Percentiles rank a stretch among this genome's conserved stretches.
Evolutionary conservation across 1,140 invertebrate species (phyloP).

Genomic region (Magallana ariakensis): DNA sequence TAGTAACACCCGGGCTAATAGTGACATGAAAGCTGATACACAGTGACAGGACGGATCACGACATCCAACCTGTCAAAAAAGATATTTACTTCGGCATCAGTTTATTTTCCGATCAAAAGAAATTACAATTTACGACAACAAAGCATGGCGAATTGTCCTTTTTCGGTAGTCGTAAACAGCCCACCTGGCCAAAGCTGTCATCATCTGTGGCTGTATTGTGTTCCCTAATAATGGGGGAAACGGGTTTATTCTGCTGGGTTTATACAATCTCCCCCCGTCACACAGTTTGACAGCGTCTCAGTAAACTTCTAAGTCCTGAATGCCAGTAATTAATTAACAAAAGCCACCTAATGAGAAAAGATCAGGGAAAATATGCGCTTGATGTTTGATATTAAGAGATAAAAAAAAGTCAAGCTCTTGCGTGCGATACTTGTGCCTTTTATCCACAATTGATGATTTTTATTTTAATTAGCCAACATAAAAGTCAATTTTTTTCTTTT

Average conservation of each 20-base stretch:
- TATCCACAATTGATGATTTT: no score
- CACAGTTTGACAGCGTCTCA: constrained; percentile 8
- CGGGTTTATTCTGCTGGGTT: not conserved
- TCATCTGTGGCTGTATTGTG: not conserved
- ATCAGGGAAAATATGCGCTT: no score
- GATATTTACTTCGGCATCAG: not conserved
- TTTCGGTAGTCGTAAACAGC: constrained; percentile 4
- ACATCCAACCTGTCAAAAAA: not conserved
- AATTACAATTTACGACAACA: constrained; percentile 2
- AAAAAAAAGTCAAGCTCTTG: no score
- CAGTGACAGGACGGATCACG: not conserved
- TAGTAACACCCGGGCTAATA: not conserved
- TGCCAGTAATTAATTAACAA: not conserved
- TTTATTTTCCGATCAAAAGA: constrained; percentile 1
- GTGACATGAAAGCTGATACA: not conserved
- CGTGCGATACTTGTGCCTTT: no score
- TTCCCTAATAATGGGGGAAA: constrained; percentile 21
- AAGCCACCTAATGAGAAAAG: not conserved
- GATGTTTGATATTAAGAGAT: no score
- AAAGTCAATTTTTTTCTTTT: not conserved
- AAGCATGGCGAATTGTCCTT: not conserved
- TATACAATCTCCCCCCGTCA: not conserved
- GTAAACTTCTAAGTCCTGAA: not conserved
- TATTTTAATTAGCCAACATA: no score
- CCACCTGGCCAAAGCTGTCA: constrained; percentile 21